These are phyloP conservation scores for Solenodon paradoxus DNA, from an alignment of 2,113 vertebrate genomes.

Conservation along the genomic window DNA sequence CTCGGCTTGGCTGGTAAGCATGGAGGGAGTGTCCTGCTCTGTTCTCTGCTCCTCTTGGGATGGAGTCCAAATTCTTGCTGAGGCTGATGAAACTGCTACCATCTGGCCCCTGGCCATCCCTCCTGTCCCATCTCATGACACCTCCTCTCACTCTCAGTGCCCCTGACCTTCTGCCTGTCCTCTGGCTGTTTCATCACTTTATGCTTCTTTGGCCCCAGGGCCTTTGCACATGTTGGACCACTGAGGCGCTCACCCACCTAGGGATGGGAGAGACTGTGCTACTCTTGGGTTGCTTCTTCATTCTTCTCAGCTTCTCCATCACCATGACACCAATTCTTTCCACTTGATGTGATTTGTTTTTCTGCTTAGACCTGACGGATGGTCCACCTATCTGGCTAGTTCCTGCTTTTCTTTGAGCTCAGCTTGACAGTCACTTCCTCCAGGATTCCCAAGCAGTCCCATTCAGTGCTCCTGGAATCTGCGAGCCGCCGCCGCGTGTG, in stretches of 20 bases:
- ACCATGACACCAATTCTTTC: background rate
- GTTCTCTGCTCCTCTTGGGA: background rate
- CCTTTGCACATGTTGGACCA: background rate
- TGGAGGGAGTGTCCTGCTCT: background rate
- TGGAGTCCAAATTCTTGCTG: background rate
- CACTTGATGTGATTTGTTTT: background rate
- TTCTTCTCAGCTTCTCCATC: background rate
- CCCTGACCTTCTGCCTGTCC: background rate
- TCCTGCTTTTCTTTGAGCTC: background rate
- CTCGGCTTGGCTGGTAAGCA: background rate
- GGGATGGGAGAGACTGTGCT: background rate
- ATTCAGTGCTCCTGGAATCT: background rate
- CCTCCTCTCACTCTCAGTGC: background rate
- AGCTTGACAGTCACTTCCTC: background rate
- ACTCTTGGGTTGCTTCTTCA: background rate
- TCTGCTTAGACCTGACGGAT: background rate
- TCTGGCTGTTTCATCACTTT: background rate
- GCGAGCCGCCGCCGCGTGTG: background rate
- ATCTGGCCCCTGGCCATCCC: background rate
- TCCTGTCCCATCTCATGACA: background rate
- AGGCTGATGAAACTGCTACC: background rate
- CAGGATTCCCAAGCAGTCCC: background rate
- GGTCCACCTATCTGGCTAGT: background rate
- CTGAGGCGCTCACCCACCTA: too few species aligned
- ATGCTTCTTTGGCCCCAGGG: background rate